A percentile compares a stretch with the other conserved stretches of the same genome.
These are phyloP conservation scores for Hirundichthys speculiger DNA, from an alignment of 2,113 vertebrate species.

Conservation along the genomic window DNA sequence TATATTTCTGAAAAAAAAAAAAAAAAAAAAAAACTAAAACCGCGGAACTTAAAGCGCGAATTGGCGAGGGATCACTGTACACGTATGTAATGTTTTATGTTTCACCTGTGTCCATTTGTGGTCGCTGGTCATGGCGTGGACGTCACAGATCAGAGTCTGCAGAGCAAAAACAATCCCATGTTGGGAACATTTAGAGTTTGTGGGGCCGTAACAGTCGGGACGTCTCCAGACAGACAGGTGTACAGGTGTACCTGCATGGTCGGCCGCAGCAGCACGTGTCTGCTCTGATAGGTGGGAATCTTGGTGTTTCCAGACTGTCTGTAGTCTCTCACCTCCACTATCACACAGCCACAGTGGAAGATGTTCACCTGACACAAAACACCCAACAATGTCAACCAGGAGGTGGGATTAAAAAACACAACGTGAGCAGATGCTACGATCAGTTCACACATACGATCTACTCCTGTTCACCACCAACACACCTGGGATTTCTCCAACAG, in stretches of 20 bases:
- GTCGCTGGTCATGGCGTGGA: conserved; percentile 98
- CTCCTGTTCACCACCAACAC: too few species aligned
- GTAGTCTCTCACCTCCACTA: conserved; percentile 97
- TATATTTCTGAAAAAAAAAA: too few species aligned
- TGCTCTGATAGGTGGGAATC: conserved; percentile 92
- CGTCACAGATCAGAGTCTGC: conserved; percentile 97
- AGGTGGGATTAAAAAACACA: too few species aligned
- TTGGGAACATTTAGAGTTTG: neutral
- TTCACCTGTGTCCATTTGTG: conserved; percentile 99
- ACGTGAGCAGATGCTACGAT: too few species aligned
- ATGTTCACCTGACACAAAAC: conserved; percentile 91
- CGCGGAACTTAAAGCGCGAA: too few species aligned
- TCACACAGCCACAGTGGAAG: conserved; percentile 98
- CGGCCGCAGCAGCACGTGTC: conserved; percentile 92
- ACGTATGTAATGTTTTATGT: too few species aligned
- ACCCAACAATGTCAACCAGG: conserved; percentile 1
- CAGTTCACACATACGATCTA: too few species aligned
- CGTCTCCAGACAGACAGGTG: too few species aligned
- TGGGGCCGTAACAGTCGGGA: too few species aligned
- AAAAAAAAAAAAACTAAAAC: too few species aligned
- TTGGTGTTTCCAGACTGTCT: conserved; percentile 94
- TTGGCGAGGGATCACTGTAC: too few species aligned
- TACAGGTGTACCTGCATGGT: conserved; percentile 99
- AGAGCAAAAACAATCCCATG: conserved; percentile 28
- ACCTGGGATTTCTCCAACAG: conserved; percentile 99